Base-by-base conservation (phyloP, 2,888 invertebrate species). In the Folsomia manolachei region DNA sequence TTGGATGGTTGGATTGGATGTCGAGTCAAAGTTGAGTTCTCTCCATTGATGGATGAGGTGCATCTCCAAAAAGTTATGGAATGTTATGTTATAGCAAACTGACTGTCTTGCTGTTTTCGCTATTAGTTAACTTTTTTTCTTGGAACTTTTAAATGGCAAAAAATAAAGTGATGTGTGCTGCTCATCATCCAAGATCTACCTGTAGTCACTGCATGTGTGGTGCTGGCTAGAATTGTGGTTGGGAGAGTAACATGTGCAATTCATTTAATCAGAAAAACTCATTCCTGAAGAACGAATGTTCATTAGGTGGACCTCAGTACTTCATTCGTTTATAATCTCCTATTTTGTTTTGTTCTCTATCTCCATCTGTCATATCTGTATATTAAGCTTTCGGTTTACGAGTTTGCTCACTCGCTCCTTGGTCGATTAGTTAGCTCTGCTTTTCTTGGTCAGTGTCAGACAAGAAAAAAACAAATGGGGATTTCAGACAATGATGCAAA, bases 11-110 rank as follows among this genome's bases (percentile, higher is more conserved):
- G 24, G 21, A 66, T 67, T n/a, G n/a, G n/a, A n/a, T n/a, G n/a
- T n/a, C n/a, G n/a, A n/a, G 67, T 67, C 67, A 67, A 67, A 67
- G 67, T 67, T 67, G 67, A 67, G 2, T 67, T 11, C 26, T 2
- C 26, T 19, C n/a, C 60, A 56, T 67, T 67, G 67, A 67, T 67
- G 67, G 67, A 67, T 67, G 67, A 66, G 27, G 27, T 24, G 60
- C 67, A 23, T 27, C 53, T 67, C 51, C 39, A 39, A 39, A 14
- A n/a, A n/a, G n/a, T n/a, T n/a, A n/a, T n/a, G n/a, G n/a, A n/a
- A n/a, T n/a, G 9, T 51, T 51, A 51, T 56, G 11, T 56, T 56
- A 4, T 56, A n/a, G 56, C n/a, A n/a, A n/a, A n/a, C 56, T 56
- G 56, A 56, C 56, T 56, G 26, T 53, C 52, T 14, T 2, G 19